Percentiles rank a stretch among this genome's conserved stretches.
Conservation (phyloP, 2,888 invertebrate species). For the Periphyllus acericola region DNA sequence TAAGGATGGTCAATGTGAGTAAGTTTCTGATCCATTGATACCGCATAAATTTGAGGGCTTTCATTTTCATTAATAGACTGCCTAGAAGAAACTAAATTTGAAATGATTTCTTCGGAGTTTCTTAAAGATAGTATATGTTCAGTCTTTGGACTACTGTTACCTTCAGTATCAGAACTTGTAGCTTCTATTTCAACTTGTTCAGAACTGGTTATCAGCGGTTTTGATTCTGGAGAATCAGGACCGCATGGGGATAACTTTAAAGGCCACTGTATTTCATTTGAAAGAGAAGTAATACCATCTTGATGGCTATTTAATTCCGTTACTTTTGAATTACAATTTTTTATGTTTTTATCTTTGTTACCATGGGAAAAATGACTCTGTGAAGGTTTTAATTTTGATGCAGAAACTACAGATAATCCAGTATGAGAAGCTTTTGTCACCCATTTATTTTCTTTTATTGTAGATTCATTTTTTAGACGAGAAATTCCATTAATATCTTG, state of each 20-base stretch:
- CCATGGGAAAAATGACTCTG: not conserved
- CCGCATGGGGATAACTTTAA: conserved; percentile 27
- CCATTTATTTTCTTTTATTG: conserved; percentile 42
- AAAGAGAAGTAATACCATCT: conserved; percentile 15
- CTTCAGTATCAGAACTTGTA: conserved; percentile 35
- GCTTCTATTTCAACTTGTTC: conserved; percentile 31
- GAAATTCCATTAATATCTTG: not conserved
- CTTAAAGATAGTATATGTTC: conserved; percentile 31
- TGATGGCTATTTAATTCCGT: conserved; percentile 13
- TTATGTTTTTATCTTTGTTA: not conserved
- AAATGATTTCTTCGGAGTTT: conserved; percentile 24
- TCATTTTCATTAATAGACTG: conserved; percentile 47
- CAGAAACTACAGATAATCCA: not conserved
- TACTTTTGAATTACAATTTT: not conserved
- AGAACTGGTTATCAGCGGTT: conserved; percentile 10
- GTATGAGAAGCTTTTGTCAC: conserved; percentile 18
- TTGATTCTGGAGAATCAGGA: conserved; percentile 25
- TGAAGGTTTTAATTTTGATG: conserved; percentile 5
- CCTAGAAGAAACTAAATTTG: conserved; percentile 28
- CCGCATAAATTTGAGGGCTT: conserved; percentile 40
- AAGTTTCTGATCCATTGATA: conserved; percentile 45
- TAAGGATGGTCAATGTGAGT: conserved; percentile 41
- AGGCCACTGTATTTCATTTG: conserved; percentile 40
- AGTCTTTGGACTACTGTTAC: conserved; percentile 27
- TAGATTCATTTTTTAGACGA: not conserved